These are phyloP conservation scores for Loxodonta africana DNA, from an alignment of 2,113 vertebrate genomes.

Conservation along the genomic window DNA sequence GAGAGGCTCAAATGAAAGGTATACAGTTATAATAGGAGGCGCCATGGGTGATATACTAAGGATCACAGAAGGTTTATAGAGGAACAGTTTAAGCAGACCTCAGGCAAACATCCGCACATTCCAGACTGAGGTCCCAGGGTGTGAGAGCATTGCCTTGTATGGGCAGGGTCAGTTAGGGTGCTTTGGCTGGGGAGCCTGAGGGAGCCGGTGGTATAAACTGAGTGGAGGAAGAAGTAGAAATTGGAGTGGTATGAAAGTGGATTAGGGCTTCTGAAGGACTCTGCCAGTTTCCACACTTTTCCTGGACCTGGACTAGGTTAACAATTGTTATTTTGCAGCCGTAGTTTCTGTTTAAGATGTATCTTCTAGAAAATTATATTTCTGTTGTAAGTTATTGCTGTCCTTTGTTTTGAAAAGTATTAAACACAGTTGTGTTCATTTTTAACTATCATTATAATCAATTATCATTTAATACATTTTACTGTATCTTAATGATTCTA, in stretches of 20 bases:
- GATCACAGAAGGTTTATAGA: not conserved
- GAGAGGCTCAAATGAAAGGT: not conserved
- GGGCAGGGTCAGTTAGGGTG: not conserved
- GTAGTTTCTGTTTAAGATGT: not conserved
- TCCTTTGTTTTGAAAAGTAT: not conserved
- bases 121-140: not conserved
- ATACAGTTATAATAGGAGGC: not conserved
- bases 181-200: not conserved
- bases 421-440: not conserved
- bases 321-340: not conserved
- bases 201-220: not conserved
- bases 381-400: not conserved
- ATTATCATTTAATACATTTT: not conserved
- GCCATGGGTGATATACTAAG: not conserved
- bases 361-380: not conserved
- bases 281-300: not conserved
- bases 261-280: not conserved
- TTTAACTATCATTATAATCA: not conserved
- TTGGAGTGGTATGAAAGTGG: not conserved
- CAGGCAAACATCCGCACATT: not conserved
- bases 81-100: not conserved
- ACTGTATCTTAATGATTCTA: not conserved
- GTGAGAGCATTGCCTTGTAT: not conserved
- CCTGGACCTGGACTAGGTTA: not conserved
- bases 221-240: not conserved